phyloP scores from a whole-genome alignment of 2,888 invertebrate genomes.

The Stratiomys singularior region DNA sequence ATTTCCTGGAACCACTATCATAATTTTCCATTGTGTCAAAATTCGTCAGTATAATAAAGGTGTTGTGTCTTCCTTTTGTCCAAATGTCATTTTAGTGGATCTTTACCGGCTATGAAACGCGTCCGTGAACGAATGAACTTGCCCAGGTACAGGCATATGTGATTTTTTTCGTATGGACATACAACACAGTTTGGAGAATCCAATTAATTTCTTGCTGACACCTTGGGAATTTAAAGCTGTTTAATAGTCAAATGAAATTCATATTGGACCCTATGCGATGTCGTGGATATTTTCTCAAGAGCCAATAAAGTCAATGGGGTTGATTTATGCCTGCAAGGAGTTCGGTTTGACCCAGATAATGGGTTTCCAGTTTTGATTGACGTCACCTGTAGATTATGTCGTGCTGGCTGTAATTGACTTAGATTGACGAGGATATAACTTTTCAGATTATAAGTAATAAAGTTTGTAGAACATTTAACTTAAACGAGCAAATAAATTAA shows the following conservation, averaged over 20 bases:
- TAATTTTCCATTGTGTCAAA: constrained; percentile 6
- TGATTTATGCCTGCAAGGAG: not conserved
- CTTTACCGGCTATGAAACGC: not conserved
- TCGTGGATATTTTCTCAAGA: not conserved
- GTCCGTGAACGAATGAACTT: not conserved
- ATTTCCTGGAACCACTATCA: not conserved
- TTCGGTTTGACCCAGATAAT: constrained; percentile 2
- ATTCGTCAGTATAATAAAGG: constrained; percentile 2
- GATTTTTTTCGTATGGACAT: not conserved
- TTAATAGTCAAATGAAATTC: constrained; percentile 18
- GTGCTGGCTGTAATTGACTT: no score
- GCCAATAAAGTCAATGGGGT: not conserved
- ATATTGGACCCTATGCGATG: not conserved
- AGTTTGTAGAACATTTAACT: no score
- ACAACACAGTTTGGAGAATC: not conserved
- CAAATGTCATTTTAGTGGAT: not conserved
- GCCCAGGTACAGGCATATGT: not conserved
- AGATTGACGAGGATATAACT: no score
- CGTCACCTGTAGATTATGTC: no score
- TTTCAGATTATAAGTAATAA: no score
- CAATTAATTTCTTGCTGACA: constrained; percentile 24
- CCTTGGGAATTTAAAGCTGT: not conserved
- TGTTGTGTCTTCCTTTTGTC: not conserved
- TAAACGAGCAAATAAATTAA: no score
- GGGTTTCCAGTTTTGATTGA: no score